Conservation (phyloP, 2,113 vertebrate species). For the Calidris pygmaea region DNA sequence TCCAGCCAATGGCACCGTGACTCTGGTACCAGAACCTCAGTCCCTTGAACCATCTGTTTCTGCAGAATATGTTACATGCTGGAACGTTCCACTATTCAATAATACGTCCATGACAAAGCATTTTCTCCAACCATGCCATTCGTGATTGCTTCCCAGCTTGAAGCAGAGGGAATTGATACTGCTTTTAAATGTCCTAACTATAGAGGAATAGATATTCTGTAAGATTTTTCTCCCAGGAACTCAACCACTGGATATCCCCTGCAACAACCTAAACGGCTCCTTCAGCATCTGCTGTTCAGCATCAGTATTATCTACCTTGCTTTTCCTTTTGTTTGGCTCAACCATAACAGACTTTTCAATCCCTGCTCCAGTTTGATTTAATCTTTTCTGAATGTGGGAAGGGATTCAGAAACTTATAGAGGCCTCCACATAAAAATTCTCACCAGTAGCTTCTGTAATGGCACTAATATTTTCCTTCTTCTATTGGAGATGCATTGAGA, state of each 20-base stretch:
- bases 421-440: background rate
- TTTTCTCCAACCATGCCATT: background rate
- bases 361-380: background rate
- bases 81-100: background rate
- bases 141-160: background rate
- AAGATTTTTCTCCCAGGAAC: background rate
- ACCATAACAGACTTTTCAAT: background rate
- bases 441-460: background rate
- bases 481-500: background rate
- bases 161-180: background rate
- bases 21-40: background rate
- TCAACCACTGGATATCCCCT: background rate
- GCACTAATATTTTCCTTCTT: background rate
- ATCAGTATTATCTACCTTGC: background rate
- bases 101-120: accelerated
- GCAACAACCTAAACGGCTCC: background rate
- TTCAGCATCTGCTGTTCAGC: background rate
- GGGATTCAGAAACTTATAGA: background rate
- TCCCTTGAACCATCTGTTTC: background rate
- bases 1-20: background rate
- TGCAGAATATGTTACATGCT: background rate
- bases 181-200: background rate
- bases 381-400: background rate
- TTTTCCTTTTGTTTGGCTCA: background rate
- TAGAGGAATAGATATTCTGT: background rate